These are phyloP conservation scores for Crematogaster levior DNA, from an alignment of 2,888 invertebrate genomes.

Conservation along the genomic window DNA sequence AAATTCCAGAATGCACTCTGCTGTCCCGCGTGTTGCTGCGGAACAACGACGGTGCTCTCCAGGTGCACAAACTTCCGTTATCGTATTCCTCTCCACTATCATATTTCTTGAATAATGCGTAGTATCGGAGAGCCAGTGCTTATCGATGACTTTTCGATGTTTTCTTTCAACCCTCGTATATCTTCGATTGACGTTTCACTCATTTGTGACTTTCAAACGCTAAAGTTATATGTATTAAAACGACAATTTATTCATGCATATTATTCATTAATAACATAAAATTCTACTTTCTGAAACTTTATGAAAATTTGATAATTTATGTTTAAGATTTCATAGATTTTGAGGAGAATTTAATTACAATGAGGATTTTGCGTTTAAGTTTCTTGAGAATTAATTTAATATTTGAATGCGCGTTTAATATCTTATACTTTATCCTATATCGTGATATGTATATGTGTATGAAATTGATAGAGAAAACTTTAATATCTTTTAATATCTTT, in stretches of 20 bases:
- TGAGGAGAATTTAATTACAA: not conserved
- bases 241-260: not conserved
- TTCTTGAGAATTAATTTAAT: not conserved
- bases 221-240: not conserved
- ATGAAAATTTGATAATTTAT: no score
- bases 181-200: not conserved
- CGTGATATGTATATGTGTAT: not conserved
- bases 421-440: not conserved
- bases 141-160: constrained; percentile 29
- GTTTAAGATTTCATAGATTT: no score
- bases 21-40: constrained; percentile 62
- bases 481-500: not conserved
- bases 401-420: not conserved
- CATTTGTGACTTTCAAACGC: not conserved
- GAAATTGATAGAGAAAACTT: not conserved
- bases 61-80: constrained; percentile 50
- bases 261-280: not conserved
- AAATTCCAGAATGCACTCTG: constrained; percentile 68
- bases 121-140: not conserved
- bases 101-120: constrained; percentile 22
- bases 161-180: constrained; percentile 3
- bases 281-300: not conserved
- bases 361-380: not conserved
- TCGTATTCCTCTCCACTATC: constrained; percentile 26
- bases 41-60: constrained; percentile 28